Evolutionary conservation across 2,888 invertebrate species (phyloP).

Genomic region (Hirtodrosophila cameraria): DNA sequence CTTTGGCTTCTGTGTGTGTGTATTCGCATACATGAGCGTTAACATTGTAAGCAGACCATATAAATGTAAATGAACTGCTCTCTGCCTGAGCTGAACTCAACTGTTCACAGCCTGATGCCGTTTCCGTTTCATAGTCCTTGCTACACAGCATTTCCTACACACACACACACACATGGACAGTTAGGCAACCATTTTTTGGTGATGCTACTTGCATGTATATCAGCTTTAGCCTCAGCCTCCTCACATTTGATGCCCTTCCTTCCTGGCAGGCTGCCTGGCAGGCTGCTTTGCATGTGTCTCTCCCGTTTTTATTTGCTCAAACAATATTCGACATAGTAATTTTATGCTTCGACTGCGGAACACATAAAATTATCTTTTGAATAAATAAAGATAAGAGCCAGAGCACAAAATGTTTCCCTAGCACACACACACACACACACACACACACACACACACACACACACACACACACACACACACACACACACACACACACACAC

Average conservation of each 20-base stretch:
- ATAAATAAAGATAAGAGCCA: slow-evolving; percentile 78
- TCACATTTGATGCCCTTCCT: slow-evolving; percentile 1
- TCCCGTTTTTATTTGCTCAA: slow-evolving; percentile 77
- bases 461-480: slow-evolving; percentile 25
- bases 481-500: slow-evolving; percentile 40
- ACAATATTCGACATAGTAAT: slow-evolving; percentile 79
- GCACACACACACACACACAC: slow-evolving; percentile 32
- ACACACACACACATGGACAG: slow-evolving; percentile 32
- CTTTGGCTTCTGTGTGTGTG: slow-evolving; percentile 2
- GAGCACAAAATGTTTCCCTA: slow-evolving; percentile 58
- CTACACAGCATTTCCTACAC: slow-evolving; percentile 71
- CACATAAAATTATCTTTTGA: slow-evolving; percentile 79
- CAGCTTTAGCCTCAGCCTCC: slow-evolving; percentile 20
- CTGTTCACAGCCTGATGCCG: slow-evolving; percentile 71
- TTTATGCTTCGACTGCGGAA: slow-evolving; percentile 80
- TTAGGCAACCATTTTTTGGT: slow-evolving; percentile 77
- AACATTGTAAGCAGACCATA: slow-evolving; percentile 80
- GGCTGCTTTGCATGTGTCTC: slow-evolving; percentile 70
- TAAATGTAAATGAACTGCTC: slow-evolving; percentile 78
- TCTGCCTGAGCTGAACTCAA: slow-evolving; percentile 52
- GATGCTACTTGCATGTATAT: slow-evolving; percentile 65
- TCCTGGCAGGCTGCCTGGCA: slow-evolving; percentile 1
- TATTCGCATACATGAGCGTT: slow-evolving; percentile 70
- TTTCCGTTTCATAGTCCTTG: slow-evolving; percentile 77
- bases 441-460: slow-evolving; percentile 39